Conservation (phyloP, 2,113 vertebrate genomes). For the Paraplagusia blochii region DNA sequence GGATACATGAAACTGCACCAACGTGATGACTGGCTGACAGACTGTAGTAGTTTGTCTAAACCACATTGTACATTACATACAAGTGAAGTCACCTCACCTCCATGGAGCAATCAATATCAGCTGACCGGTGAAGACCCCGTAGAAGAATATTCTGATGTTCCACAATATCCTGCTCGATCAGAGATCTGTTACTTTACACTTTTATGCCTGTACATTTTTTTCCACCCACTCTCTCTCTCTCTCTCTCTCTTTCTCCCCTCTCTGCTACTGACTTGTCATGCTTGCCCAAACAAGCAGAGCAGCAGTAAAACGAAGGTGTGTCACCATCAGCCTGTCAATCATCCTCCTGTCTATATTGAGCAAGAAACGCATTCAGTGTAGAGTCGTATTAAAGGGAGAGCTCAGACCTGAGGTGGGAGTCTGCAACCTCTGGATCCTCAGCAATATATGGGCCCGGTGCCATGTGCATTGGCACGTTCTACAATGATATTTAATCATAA, state of each 20-base stretch:
- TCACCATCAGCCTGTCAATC: slow-evolving; percentile 75
- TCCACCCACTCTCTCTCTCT: slow-evolving; percentile 6
- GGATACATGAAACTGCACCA: not conserved
- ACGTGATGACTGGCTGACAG: not conserved
- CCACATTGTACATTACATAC: slow-evolving; percentile 1
- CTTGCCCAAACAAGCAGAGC: slow-evolving; percentile 65
- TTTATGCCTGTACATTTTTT: slow-evolving; percentile 30
- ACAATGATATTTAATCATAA: no score
- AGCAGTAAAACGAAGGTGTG: slow-evolving; percentile 78
- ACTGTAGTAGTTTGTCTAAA: not conserved
- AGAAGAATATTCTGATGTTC: slow-evolving; percentile 5
- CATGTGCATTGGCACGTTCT: no score
- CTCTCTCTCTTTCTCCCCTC: slow-evolving; percentile 13
- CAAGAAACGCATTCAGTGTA: slow-evolving; percentile 16
- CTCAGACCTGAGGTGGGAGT: no score
- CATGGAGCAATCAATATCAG: not conserved
- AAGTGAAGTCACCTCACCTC: slow-evolving; percentile 44
- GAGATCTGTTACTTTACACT: slow-evolving; percentile 2
- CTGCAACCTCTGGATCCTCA: no score
- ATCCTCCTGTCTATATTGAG: slow-evolving; percentile 76
- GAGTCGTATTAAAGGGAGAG: not conserved
- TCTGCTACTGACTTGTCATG: slow-evolving; percentile 43
- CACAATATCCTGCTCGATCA: slow-evolving; percentile 32
- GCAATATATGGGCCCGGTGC: no score
- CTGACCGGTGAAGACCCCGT: not conserved